Conservation (phyloP, 2,113 vertebrate species). For the Boleophthalmus pectinirostris region DNA sequence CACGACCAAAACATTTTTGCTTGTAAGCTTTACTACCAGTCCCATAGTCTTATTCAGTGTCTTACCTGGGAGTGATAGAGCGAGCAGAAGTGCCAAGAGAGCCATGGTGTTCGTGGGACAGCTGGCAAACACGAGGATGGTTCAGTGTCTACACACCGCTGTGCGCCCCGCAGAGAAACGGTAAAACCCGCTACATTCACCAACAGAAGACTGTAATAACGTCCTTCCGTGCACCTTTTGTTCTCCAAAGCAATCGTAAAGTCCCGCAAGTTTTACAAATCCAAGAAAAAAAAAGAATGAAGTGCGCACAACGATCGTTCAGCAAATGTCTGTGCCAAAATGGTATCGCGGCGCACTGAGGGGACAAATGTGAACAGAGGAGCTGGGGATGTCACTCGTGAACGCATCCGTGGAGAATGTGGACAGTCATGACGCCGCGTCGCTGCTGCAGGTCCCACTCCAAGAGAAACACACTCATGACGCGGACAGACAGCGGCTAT, state of each 20-base stretch:
- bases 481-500: conserved; percentile 42
- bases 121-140: conserved; percentile 5
- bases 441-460: conserved; percentile 16
- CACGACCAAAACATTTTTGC: not conserved
- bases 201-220: not conserved
- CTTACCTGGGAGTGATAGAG: conserved; percentile 53
- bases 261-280: conserved; percentile 48
- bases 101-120: conserved; percentile 46
- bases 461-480: conserved; percentile 26
- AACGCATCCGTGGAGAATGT: conserved; percentile 29
- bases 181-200: conserved; percentile 49
- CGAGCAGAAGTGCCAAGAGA: conserved; percentile 28
- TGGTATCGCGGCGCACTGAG: conserved; percentile 14
- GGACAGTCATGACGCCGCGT: conserved; percentile 31
- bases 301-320: conserved; percentile 27
- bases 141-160: conserved; percentile 41
- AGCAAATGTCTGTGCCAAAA: conserved; percentile 17
- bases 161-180: conserved; percentile 43
- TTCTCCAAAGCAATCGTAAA: conserved; percentile 20
- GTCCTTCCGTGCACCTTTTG: conserved; percentile 5
- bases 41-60: not conserved
- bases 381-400: conserved; percentile 19
- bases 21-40: too few relatives aligned
- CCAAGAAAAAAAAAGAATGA: conserved; percentile 15
- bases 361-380: not conserved